Conservation (phyloP, 2,888 invertebrate genomes). For the Athalia circularis region DNA sequence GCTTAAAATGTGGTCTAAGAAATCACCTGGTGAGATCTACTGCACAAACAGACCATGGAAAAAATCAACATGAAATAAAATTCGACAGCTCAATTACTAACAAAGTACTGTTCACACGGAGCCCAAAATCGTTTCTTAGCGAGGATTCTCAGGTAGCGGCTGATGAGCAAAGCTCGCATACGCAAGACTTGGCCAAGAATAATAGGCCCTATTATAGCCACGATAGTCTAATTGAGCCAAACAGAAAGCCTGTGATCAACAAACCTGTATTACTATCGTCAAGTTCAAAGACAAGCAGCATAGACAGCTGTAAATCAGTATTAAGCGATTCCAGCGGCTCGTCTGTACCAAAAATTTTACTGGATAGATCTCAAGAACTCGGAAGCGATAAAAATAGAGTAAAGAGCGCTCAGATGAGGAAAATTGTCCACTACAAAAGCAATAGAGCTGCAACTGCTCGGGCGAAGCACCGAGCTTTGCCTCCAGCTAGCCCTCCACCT, state of each 20-base stretch:
- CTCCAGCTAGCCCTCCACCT: constrained; percentile 74
- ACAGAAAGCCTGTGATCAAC: constrained; percentile 53
- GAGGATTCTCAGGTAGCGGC: constrained; percentile 18
- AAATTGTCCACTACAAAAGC: constrained; percentile 75
- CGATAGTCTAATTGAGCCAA: constrained; percentile 48
- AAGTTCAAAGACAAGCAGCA: constrained; percentile 56
- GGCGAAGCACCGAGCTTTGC: constrained; percentile 77
- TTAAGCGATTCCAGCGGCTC: constrained; percentile 66
- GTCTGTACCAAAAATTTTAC: constrained; percentile 56
- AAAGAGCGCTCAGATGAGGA: constrained; percentile 70
- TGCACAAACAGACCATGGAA: constrained; percentile 30
- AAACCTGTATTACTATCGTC: constrained; percentile 13
- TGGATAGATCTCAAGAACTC: constrained; percentile 56
- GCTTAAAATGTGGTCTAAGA: constrained; percentile 63
- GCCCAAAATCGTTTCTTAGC: constrained; percentile 26
- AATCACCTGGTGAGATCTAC: constrained; percentile 60
- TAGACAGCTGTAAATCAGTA: constrained; percentile 67
- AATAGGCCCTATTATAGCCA: constrained; percentile 47
- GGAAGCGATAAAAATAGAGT: constrained; percentile 62
- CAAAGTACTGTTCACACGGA: constrained; percentile 26
- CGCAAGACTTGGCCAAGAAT: constrained; percentile 38
- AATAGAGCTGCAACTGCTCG: constrained; percentile 81
- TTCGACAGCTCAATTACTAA: constrained; percentile 4
- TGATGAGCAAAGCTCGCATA: constrained; percentile 14
- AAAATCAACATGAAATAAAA: constrained; percentile 26